Conservation (phyloP, 2,888 invertebrate genomes). For the Blastobasis lacticolella region DNA sequence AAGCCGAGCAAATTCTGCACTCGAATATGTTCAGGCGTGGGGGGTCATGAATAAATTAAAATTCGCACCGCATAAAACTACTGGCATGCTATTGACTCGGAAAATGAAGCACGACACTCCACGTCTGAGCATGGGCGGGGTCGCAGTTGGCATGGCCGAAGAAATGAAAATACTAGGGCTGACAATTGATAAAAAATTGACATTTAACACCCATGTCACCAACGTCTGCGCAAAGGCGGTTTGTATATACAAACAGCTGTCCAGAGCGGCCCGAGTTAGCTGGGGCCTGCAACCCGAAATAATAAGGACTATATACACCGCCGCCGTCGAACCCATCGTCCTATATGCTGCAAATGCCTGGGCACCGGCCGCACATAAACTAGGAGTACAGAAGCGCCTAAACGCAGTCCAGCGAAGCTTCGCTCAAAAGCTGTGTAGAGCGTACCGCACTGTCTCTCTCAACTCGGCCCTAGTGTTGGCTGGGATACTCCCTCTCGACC, state of each 20-base stretch:
- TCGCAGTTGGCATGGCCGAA: neutral
- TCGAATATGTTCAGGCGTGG: neutral
- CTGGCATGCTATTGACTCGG: neutral
- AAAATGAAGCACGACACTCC: neutral
- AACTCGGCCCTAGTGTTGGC: neutral
- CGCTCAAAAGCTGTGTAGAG: neutral
- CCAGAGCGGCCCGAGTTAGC: neutral
- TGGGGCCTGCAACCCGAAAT: neutral
- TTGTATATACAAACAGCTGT: neutral
- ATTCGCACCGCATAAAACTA: constrained; percentile 1
- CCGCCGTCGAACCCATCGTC: neutral
- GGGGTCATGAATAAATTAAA: neutral
- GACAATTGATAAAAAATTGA: neutral
- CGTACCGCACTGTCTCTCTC: constrained; percentile 5
- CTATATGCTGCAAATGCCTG: neutral
- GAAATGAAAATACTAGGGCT: neutral
- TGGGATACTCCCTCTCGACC: constrained; percentile 3
- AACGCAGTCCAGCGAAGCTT: neutral
- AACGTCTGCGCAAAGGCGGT: neutral
- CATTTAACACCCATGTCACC: neutral
- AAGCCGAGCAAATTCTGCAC: neutral
- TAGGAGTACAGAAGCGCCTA: neutral
- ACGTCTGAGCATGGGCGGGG: neutral
- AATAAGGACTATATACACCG: neutral
- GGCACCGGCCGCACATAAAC: neutral